Conservation (phyloP, 2,113 vertebrate genomes). For the Xenus cinereus region DNA sequence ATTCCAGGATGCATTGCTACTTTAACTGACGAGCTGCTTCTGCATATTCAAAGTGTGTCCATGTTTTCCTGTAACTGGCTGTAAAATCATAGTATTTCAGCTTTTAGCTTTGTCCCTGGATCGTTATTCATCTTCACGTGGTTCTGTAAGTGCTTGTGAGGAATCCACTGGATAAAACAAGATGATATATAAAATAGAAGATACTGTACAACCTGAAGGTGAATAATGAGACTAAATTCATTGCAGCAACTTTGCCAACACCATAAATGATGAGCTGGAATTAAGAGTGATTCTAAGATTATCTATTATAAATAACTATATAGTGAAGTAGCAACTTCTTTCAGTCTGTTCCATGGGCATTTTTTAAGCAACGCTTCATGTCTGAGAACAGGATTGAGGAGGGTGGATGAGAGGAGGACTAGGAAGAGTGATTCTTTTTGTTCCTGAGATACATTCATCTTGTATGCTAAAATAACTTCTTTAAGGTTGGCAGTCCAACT, state of each 20-base stretch:
- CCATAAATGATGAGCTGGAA: slow-evolving; percentile 41
- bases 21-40: background rate
- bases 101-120: background rate
- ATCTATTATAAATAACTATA: slow-evolving; percentile 41
- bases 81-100: background rate
- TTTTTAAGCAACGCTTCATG: slow-evolving; percentile 24
- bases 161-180: background rate
- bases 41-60: background rate
- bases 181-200: background rate
- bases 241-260: background rate
- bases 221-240: slow-evolving; percentile 39
- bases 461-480: slow-evolving; percentile 40
- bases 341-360: background rate
- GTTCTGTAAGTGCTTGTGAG: background rate
- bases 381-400: slow-evolving; percentile 25
- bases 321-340: background rate
- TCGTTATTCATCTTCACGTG: background rate
- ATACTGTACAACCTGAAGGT: background rate
- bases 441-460: slow-evolving; percentile 22
- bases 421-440: slow-evolving; percentile 18
- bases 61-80: background rate
- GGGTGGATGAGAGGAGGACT: background rate
- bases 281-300: slow-evolving; percentile 45
- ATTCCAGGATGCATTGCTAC: background rate
- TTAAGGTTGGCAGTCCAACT: slow-evolving; percentile 24